These are phyloP conservation scores for Apteryx owenii DNA, from an alignment of 2,113 vertebrate species.

Conservation along the genomic window DNA sequence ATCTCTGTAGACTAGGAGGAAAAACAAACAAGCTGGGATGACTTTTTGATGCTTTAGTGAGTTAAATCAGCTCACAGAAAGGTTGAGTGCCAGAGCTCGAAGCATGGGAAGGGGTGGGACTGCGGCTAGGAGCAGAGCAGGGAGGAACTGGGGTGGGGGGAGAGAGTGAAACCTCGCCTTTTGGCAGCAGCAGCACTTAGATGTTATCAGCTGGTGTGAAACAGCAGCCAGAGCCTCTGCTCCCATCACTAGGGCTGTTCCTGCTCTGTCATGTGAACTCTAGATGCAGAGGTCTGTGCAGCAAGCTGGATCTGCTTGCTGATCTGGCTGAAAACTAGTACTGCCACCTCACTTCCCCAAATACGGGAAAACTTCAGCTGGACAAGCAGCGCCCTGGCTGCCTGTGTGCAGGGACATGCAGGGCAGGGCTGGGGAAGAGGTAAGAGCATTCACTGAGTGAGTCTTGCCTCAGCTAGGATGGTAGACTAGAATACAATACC, in stretches of 20 bases:
- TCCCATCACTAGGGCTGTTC: neutral
- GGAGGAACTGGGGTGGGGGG: conserved; percentile 21
- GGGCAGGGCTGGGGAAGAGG: neutral
- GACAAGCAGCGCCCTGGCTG: neutral
- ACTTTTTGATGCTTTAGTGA: conserved; percentile 6
- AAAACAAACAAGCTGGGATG: neutral
- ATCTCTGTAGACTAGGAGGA: neutral
- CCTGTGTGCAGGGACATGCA: too few species aligned
- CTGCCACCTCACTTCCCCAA: neutral
- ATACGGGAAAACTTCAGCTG: neutral
- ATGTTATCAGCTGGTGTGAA: conserved; percentile 33
- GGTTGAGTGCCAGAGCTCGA: neutral
- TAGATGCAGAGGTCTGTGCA: accelerated
- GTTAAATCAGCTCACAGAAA: neutral
- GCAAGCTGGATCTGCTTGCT: neutral
- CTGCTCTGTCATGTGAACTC: neutral
- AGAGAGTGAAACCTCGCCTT: conserved; percentile 27
- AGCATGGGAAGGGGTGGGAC: conserved; percentile 20
- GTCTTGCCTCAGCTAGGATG: neutral
- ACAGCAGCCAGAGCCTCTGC: neutral
- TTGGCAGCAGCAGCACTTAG: conserved; percentile 9
- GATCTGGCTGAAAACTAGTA: neutral
- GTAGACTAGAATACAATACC: accelerated
- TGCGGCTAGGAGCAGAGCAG: neutral
- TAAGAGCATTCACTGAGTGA: accelerated